Evolutionary conservation across 2,888 invertebrate species (phyloP).

Genomic region (Dastarcus helophoroides): DNA sequence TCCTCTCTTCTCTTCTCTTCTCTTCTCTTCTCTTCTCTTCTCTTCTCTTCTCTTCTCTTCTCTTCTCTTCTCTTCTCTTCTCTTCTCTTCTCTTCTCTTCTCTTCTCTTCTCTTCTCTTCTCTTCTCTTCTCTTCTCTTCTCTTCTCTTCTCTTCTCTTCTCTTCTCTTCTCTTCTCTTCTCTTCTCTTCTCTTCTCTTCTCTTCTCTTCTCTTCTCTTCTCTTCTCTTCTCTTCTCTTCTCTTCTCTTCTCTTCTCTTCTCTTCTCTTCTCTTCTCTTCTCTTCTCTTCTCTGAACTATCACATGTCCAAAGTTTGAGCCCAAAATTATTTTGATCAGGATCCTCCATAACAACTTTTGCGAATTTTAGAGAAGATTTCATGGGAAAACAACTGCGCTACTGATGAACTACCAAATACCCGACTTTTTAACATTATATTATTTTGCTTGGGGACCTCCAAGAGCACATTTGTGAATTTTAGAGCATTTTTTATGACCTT

Average conservation of each 20-base stretch:
- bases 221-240: not conserved
- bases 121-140: not conserved
- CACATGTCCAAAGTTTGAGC: no score
- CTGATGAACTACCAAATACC: no score
- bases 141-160: not conserved
- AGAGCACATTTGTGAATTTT: no score
- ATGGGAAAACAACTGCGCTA: no score
- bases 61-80: not conserved
- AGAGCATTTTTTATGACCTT: no score
- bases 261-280: not conserved
- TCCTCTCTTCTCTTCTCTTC: no score
- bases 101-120: not conserved
- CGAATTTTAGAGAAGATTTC: no score
- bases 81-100: not conserved
- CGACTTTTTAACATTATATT: no score
- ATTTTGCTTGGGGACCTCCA: no score
- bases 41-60: not conserved
- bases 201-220: not conserved
- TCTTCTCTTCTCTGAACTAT: no score
- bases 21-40: not conserved
- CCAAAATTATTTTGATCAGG: no score
- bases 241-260: not conserved
- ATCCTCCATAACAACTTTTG: no score
- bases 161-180: not conserved
- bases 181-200: not conserved